phyloP scores from a whole-genome alignment of 2,797 vertebrate genomes.

The Falco berigora region DNA sequence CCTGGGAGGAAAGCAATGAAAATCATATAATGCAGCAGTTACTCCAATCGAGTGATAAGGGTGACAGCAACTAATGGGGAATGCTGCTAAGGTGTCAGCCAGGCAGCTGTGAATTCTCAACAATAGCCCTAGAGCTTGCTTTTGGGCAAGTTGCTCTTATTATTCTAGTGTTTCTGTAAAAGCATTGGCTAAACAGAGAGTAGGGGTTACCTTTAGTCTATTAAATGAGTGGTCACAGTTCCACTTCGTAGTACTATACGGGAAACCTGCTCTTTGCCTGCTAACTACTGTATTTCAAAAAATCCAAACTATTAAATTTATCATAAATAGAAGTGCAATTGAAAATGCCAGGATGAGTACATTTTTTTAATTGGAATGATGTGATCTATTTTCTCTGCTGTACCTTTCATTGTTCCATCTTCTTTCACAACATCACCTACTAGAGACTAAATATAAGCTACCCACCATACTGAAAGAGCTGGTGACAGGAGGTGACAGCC shows the following conservation, averaged over 20 bases:
- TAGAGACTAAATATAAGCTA: neutral
- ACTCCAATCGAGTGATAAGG: neutral
- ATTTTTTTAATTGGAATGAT: neutral
- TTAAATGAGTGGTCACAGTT: neutral
- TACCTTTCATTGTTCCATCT: neutral
- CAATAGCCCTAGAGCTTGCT: neutral
- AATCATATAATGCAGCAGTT: neutral
- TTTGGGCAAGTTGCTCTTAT: neutral
- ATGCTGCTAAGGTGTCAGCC: neutral
- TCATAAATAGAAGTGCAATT: neutral
- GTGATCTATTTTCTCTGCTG: neutral
- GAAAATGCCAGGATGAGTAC: neutral
- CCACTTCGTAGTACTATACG: neutral
- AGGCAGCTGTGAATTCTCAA: neutral
- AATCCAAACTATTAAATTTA: neutral
- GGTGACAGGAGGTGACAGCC: neutral
- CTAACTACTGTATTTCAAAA: neutral
- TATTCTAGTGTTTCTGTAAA: neutral
- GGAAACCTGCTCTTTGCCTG: neutral
- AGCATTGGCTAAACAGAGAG: neutral
- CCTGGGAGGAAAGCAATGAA: neutral
- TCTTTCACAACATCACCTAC: neutral
- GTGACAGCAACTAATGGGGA: neutral
- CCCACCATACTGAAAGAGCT: neutral
- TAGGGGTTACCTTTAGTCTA: neutral